These are phyloP conservation scores for Leptinotarsa haldemani DNA, from an alignment of 2,888 invertebrate genomes.

Conservation along the genomic window DNA sequence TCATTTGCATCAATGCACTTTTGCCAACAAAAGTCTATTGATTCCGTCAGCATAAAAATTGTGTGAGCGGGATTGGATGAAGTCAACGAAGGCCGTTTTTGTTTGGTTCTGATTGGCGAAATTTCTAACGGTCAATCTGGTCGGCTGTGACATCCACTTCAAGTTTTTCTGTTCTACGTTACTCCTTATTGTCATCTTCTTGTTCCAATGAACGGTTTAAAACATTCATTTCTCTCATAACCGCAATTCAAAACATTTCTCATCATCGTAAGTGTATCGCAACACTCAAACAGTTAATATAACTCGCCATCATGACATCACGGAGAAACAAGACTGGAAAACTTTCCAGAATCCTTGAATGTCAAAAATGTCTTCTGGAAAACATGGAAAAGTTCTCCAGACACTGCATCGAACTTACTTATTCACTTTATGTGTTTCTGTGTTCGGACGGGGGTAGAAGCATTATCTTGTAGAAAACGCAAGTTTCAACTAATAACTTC, in stretches of 20 bases:
- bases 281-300: not conserved
- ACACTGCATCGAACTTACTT: slow-evolving; percentile 36
- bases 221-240: no score
- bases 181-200: no score
- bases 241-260: not conserved
- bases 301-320: not conserved
- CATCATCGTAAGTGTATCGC: not conserved
- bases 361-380: slow-evolving; percentile 4
- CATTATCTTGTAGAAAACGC: slow-evolving; percentile 36
- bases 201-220: no score
- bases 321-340: not conserved
- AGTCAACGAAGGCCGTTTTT: no score
- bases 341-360: not conserved
- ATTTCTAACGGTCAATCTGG: no score
- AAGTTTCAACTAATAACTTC: slow-evolving; percentile 16
- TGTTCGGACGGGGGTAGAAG: slow-evolving; percentile 35
- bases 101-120: no score
- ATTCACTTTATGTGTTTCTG: slow-evolving; percentile 39
- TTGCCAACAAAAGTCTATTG: no score
- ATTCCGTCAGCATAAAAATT: no score
- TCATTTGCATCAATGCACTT: no score
- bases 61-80: no score
- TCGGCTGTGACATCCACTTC: no score
- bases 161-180: no score
- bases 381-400: slow-evolving; percentile 45